phyloP scores from a whole-genome alignment of 1,140 invertebrate genomes.

The Halictus rubicundus region DNA sequence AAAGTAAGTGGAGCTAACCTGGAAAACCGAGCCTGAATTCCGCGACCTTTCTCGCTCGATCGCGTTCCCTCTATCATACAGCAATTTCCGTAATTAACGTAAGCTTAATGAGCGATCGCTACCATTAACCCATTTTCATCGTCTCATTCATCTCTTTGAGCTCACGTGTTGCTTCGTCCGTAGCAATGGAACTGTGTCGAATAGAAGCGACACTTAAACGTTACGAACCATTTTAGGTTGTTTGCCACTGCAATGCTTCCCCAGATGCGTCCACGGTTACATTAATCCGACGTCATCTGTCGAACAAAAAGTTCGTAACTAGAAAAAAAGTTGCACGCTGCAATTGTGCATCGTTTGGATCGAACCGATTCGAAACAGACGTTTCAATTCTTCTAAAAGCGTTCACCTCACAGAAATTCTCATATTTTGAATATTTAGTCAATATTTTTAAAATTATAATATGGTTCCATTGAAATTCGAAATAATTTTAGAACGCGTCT shows the following conservation, averaged over 20 bases:
- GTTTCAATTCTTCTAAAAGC: no score
- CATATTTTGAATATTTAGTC: no score
- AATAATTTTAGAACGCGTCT: no score
- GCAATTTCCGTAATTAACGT: constrained; percentile 49
- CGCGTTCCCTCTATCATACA: constrained; percentile 8
- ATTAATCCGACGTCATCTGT: neutral
- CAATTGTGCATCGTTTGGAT: no score
- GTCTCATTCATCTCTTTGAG: constrained; percentile 33
- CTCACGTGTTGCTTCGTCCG: neutral
- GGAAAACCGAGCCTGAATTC: constrained; percentile 9
- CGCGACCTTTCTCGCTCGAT: constrained; percentile 32
- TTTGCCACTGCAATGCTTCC: constrained; percentile 32
- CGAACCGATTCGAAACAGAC: no score
- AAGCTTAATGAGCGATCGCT: constrained; percentile 36
- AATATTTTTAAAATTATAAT: no score
- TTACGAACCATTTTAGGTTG: neutral
- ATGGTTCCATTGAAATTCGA: no score
- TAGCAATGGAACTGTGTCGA: no score
- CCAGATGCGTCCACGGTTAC: neutral
- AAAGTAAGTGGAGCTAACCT: neutral
- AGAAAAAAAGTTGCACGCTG: neutral
- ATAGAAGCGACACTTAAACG: neutral
- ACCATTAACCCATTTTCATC: constrained; percentile 46
- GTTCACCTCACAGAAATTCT: no score
- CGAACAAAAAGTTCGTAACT: neutral